Evolutionary conservation across 2,113 vertebrate species (phyloP), one percentile per base, ranked within the genome.

Genomic region (Amphiprion percula): DNA sequence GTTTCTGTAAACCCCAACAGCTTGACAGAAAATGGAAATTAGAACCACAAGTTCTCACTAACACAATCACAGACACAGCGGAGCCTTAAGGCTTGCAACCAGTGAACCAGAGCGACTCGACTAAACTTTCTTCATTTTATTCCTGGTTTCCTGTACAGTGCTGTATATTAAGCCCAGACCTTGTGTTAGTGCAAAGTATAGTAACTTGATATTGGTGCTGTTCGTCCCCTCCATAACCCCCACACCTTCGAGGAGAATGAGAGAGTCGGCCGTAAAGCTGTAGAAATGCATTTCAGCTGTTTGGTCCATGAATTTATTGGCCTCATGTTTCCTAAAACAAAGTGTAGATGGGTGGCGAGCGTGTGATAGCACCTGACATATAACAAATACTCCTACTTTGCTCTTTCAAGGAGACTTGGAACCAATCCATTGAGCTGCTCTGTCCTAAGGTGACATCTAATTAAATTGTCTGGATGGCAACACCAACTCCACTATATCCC

Each of bases 321-420:
- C 80, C 70, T 88, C 49, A 72, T 86, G 88, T 89, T 90, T 93
- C 88, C 85, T 88, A 88, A 92, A 92, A 90, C 91, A 91, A 91
- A 93, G 90, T 88, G 80, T 74, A 62, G 84, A 87, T 83, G 74
- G 81, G 89, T 85, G 82, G 83, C 8, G 41, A 80, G 84, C 52
- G 56, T 41, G 88, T 87, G 90, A 93, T 92, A 87, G 90, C 46
- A 77, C 78, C 87, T 88, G 90, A 92, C 91, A 81, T 80, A 88
- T 93, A 92, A 94, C 93, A 94, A 92, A 95, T 93, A 92, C 90
- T 87, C 90, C 78, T 87, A 85, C 80, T 85, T 83, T 90, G 89
- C 91, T 87, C 91, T 89, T 90, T 94, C 93, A 95, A 95, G 94
- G 93, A 94, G 92, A 94, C 92, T 93, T 92, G 89, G 93, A 93